Evolutionary conservation across 2,888 invertebrate species (phyloP), one percentile per base, ranked within the genome.

Genomic region (Eristalis intricaria): DNA sequence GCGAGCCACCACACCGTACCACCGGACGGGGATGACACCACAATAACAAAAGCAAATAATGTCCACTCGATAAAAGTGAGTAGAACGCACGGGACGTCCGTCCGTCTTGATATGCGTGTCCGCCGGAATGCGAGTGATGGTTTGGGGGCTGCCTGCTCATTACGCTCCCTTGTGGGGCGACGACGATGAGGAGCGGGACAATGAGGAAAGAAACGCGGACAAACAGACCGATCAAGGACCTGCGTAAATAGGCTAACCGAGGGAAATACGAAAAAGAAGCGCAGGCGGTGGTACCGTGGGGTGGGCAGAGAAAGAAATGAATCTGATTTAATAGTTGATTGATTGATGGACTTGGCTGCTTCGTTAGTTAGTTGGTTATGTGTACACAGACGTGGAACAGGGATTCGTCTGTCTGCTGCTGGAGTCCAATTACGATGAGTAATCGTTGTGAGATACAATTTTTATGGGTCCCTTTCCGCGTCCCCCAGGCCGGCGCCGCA

Each of bases 271-370:
- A 60, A 79, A 63, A 74, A 29, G 26, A 11, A 38, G 61, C 32
- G 19, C 5, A 4, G 26, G 26, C 63, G 4, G 19, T 22, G 11
- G 13, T 1, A n/a, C n/a, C 4, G 22, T 7, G 60, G 7, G 13
- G 0, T n/a, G 60, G 5, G 19, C 5, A 11, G 5, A 1, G 5
- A 35, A 56, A 63, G 56, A 70, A 85, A 69, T 23, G 70, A 79
- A 79, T 86, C 78, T 86, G 86, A 86, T 83, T 83, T 83, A 83
- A 86, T 86, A 86, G 86, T 74, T 79, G 86, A 86, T 83, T 86
- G 86, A 86, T 86, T 83, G 82, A 86, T 86, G 75, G 78, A 81
- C 73, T 70, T 35, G 66, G 68, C 38, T 23, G 15, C 29, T 81
- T 80, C 65, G 85, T 81, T 85, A 73, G 85, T 69, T 70, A 50